Evolutionary conservation across 2,797 vertebrate species (phyloP), one percentile per base, ranked within the genome.

Genomic region (Enteromius paludinosus): DNA sequence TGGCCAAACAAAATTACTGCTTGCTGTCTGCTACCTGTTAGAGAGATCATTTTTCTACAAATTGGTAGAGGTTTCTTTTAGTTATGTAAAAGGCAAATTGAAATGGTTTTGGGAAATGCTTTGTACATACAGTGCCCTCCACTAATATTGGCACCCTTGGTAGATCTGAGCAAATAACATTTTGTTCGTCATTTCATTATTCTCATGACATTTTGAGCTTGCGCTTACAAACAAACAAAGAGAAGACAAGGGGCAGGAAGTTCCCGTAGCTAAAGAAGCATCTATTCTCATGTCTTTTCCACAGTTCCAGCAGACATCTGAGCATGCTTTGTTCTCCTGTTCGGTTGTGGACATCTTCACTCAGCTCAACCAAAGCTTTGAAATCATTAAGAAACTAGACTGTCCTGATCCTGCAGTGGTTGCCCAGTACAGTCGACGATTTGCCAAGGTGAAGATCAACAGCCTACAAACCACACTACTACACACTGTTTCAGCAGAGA

Each of bases 321-420:
- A 99, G 89, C 98, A 99, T 0, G 98, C 97, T 1, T 94, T 99
- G 17, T 99, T 99, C 94, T 99, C 98, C 93, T 97, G 97, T 91
- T 99, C 98, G 0, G 98, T 99, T 92, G 98, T 99, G 87, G 98
- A 99, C 5, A 95, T 99, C 91, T 99, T 99, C 94, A 98, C 98
- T 0, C 98, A 99, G 90, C 97, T 99, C 89, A 99, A 98, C 91
- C 98, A 99, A 93, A 99, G 98, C 92, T 99, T 98, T 84, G 97
- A 98, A 91, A 99, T 99, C 89, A 97, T 99, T 91, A 97, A 95
- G 93, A 98, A 99, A 85, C 92, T 99, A 85, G 97, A 99, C 84
- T 98, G 97, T 74, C 97, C 97, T 0, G 97, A 99, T 84, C 96
- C 96, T 1, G 83, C 75, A 0, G 96, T 98, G 84, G 92, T 96